phyloP scores from a whole-genome alignment of 2,797 vertebrate genomes.

The Sebastolobus alascanus region DNA sequence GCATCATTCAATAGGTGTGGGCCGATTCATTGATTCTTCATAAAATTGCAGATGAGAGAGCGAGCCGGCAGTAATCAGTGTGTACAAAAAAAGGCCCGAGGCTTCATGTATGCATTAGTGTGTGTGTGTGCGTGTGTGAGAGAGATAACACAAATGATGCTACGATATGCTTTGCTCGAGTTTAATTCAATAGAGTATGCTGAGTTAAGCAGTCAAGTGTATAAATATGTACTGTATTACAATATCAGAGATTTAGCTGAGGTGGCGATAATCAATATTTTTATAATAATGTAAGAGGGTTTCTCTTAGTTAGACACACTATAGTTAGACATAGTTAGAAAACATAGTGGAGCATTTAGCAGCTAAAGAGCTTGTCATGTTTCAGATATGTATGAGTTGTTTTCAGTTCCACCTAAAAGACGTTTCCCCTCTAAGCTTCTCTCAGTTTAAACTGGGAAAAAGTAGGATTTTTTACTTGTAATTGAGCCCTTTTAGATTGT shows the following conservation, averaged over 20 bases:
- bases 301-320: not conserved
- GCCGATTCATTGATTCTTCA: conserved; percentile 72
- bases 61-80: conserved; percentile 53
- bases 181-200: conserved; percentile 15
- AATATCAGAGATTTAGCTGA: conserved; percentile 7
- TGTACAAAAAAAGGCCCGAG: conserved; percentile 27
- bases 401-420: not conserved
- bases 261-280: not conserved
- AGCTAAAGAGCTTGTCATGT: not conserved
- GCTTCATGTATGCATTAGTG: conserved; percentile 5
- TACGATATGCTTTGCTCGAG: conserved; percentile 14
- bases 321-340: not conserved
- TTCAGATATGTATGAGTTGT: not conserved
- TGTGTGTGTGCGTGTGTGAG: conserved; percentile 28
- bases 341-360: not conserved
- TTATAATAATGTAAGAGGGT: not conserved
- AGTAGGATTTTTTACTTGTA: not conserved
- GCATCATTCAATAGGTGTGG: conserved; percentile 66
- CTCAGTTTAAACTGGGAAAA: not conserved
- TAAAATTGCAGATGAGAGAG: conserved; percentile 75
- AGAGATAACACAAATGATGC: conserved; percentile 7
- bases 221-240: not conserved
- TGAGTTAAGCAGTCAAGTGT: conserved; percentile 29
- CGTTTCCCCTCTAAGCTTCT: not conserved
- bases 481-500: not conserved